Percentiles rank a stretch among this genome's conserved stretches.
These are phyloP conservation scores for Ostrea denselamellosa DNA, from an alignment of 1,140 invertebrate genomes.

Conservation along the genomic window DNA sequence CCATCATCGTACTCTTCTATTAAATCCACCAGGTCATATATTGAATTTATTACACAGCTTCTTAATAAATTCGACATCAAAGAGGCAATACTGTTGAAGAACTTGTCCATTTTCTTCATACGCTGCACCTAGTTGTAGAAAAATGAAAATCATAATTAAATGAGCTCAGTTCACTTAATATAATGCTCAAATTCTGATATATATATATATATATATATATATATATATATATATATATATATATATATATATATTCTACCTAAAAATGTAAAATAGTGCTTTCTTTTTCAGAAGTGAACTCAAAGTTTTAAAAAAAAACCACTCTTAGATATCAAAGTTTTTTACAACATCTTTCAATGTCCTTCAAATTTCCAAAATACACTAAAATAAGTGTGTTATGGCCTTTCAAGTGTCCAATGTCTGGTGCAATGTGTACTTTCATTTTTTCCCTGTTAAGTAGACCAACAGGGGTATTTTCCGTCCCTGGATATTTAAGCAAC, in stretches of 20 bases:
- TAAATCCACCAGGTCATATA: slow-evolving; percentile 86
- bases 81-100: slow-evolving; percentile 86
- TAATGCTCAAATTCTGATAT: background rate
- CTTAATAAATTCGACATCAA: slow-evolving; percentile 89
- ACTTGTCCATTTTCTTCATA: slow-evolving; percentile 80
- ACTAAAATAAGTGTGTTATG: background rate
- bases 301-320: background rate
- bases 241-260: background rate
- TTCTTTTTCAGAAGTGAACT: background rate
- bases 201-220: background rate
- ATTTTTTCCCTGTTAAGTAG: background rate
- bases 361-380: background rate
- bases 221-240: background rate
- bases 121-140: slow-evolving; percentile 64
- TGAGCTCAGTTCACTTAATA: background rate
- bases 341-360: background rate
- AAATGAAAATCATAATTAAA: background rate
- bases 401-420: background rate
- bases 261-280: background rate
- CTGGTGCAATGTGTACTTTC: background rate
- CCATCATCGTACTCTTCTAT: slow-evolving; percentile 82
- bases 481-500: slow-evolving; percentile 12
- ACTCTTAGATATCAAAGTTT: background rate
- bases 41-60: slow-evolving; percentile 86
- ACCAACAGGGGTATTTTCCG: background rate